A percentile compares a stretch with the other conserved stretches of the same genome.
Conservation (phyloP, 2,797 vertebrate genomes). For the Phaenicophaeus curvirostris region DNA sequence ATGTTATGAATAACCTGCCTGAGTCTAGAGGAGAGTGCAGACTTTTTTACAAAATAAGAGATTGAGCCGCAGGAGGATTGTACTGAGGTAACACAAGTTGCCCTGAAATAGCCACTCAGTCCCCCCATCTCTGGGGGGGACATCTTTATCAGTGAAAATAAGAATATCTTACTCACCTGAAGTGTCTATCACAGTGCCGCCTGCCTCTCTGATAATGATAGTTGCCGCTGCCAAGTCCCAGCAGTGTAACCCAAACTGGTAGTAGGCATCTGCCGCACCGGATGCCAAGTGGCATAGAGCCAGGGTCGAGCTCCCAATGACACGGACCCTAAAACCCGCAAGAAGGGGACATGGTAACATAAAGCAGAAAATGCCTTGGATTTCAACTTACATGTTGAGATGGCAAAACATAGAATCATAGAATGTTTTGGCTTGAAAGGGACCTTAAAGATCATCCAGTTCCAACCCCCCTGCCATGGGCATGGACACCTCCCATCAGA, state of each 20-base stretch:
- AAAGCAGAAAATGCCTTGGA: background rate
- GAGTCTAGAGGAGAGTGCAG: background rate
- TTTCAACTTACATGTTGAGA: background rate
- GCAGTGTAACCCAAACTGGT: slow-evolving; percentile 88
- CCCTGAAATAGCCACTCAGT: background rate
- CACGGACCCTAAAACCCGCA: slow-evolving; percentile 76
- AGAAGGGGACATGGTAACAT: background rate
- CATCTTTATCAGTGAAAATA: background rate
- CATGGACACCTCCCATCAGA: no score
- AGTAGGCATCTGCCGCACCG: slow-evolving; percentile 84
- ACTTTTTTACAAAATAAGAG: background rate
- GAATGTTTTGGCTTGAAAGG: no score
- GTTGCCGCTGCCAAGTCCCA: slow-evolving; percentile 88
- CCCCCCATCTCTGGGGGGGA: background rate
- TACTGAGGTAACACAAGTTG: background rate
- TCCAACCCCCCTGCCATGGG: no score
- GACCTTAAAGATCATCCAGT: no score
- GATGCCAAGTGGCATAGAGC: slow-evolving; percentile 82
- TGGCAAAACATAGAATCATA: background rate
- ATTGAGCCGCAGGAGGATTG: background rate
- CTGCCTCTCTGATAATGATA: slow-evolving; percentile 86
- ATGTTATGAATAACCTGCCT: background rate
- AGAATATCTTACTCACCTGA: slow-evolving; percentile 76
- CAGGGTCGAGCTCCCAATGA: slow-evolving; percentile 87
- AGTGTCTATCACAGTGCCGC: slow-evolving; percentile 86